A percentile compares a stretch with the other conserved stretches of the same genome.
Conservation (phyloP, 2,113 vertebrate genomes). For the Prietella phreatophila region DNA sequence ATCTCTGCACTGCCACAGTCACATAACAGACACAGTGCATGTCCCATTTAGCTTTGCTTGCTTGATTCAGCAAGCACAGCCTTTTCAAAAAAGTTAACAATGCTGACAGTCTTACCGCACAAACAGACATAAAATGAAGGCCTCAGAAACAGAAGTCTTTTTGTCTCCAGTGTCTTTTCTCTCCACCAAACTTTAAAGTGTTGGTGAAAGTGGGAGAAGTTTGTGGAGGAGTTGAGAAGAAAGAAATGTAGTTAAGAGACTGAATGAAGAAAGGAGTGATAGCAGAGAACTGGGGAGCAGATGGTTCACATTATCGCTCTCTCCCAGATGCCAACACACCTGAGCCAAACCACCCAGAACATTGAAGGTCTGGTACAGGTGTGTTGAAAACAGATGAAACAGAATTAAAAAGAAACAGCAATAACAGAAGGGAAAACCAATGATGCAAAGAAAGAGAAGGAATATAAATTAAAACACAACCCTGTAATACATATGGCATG, state of each 20-base stretch:
- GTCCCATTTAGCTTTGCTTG: slow-evolving; percentile 40
- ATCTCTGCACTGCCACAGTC: not conserved
- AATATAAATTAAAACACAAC: not conserved
- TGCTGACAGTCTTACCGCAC: slow-evolving; percentile 10
- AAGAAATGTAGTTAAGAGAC: slow-evolving; percentile 18
- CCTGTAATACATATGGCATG: not conserved
- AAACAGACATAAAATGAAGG: slow-evolving; percentile 41
- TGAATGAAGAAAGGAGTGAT: slow-evolving; percentile 6
- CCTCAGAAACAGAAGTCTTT: slow-evolving; percentile 10
- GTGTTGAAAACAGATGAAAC: slow-evolving; percentile 10
- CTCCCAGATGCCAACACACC: not conserved
- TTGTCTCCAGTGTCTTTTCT: slow-evolving; percentile 24
- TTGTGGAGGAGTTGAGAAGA: slow-evolving; percentile 13
- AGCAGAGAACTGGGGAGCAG: slow-evolving; percentile 8
- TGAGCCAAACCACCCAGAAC: not conserved
- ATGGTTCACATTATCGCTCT: not conserved
- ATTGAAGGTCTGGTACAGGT: slow-evolving; percentile 3
- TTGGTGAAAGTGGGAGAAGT: slow-evolving; percentile 17
- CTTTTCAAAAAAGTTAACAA: slow-evolving; percentile 44
- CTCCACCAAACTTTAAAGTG: slow-evolving; percentile 39
- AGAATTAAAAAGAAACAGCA: slow-evolving; percentile 5
- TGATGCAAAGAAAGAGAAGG: not conserved
- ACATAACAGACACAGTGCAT: slow-evolving; percentile 15
- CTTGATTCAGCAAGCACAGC: slow-evolving; percentile 18
- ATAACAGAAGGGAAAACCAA: not conserved